Base-by-base conservation (phyloP, 2,797 vertebrate genomes). In the Microctenopoma stevenorrisi region DNA sequence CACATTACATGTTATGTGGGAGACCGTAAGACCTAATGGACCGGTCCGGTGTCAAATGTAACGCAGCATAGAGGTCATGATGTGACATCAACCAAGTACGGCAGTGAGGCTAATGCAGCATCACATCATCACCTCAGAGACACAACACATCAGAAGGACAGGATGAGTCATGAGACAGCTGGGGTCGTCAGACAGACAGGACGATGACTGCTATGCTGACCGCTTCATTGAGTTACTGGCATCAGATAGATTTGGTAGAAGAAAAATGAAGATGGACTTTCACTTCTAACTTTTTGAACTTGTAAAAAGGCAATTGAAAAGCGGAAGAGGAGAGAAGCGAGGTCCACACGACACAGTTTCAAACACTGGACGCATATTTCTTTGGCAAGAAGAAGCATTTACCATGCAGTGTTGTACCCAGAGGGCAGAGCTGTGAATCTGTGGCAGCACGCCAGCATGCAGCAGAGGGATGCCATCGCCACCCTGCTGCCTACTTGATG, bases 61-160 rank as follows among this genome's bases (percentile, higher is more conserved):
- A 83, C 74, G 87, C 85, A 54, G 86, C 86, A 54, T 78, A 76
- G 83, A 89, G 85, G 87, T 86, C 83, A 64, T 22, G 63, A 72
- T 55, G 16, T 6, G 68, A 67, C 72, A 70, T 71, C 37, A 57
- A 50, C 16, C 67, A 59, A 79, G 79, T 12, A 74, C 64, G 72
- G 66, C 83, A 14, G 46, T 28, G 64, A 63, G 64, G 64, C 80
- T 87, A 86, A 88, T 90, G 83, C 83, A 26, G 84, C 88, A 46
- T 85, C 68, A 25, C 75, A 65, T 68, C 78, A 57, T 79, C 74
- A 37, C 74, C 72, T 66, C 69, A 52, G 63, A 70, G 76, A 64
- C 76, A 53, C 67, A 78, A 55, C 64, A 54, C 62, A 49, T 84
- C 68, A 46, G 53, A 58, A 4, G 25, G 67, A 79, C 72, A 25